Evolutionary conservation across 2,797 vertebrate species (phyloP), one percentile per base, ranked within the genome.

Genomic region (Trichosurus vulpecula): DNA sequence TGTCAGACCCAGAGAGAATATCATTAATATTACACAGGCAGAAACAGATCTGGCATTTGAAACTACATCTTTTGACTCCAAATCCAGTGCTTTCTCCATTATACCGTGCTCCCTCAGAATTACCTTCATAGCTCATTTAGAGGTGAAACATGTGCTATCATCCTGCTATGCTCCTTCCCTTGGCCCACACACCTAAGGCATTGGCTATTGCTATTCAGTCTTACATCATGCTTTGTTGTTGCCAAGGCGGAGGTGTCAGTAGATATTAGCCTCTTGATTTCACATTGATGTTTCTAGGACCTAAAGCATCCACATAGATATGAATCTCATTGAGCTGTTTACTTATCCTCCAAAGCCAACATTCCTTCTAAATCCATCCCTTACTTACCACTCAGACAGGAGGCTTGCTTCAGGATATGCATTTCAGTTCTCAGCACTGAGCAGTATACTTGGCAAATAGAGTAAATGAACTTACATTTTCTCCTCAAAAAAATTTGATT

Each of bases 401-500:
- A 66, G 54, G 35, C 31, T 81, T 19, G 58, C 22, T 47, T 91
- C 27, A 54, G 53, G 35, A 74, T 41, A 4, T 2, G 30, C 1
- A 10, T 52, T 74, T 95, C 53, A 12, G 6, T 92, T 35, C 52
- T 54, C 58, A 14, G 14, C 30, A 58, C n/a, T 47, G 52, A 52
- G 74, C n/a, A 41, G 14, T 47, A 41, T 81, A 47, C 91, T 90
- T 4, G 89, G 56, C 90, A 55, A 31, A 47, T 47, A 54, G 6
- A 52, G 31, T n/a, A 47, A 2, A 61, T 54, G 29, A 91, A 25
- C n/a, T 91, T 41, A 81, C 2, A 81, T 47, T 25, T 27, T 19
- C n/a, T 35, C n/a, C 51, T 54, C 35, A 51, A 0, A 91, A 91
- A 66, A n/a, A 35, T n/a, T n/a, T 92, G 93, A 95, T 97, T 97